Base-by-base conservation (phyloP, 1,140 invertebrate genomes). In the Pogonomyrmex barbatus region DNA sequence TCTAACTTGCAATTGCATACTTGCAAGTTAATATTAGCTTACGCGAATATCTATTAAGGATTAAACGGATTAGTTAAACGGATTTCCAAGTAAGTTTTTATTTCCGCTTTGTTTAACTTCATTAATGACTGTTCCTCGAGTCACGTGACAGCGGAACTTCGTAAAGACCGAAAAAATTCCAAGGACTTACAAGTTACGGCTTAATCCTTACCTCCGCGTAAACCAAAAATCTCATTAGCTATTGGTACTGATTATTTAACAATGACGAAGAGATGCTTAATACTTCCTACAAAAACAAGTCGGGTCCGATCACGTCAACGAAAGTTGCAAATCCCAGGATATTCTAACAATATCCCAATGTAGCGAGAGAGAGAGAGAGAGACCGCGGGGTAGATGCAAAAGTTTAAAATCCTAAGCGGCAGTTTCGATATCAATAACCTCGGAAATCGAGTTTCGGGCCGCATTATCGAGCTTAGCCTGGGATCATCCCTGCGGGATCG, bases 321-420 rank as follows among this genome's bases (percentile, higher is more conserved):
- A 68, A 54, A 81, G 36, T 52, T 42, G 36, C n/a, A 68, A 81
- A 81, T 81, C 77, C 6, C 33, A 4, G 12, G 9, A 68, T 81
- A 67, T 54, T 14, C 75, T 39, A 65, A 78, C 42, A 78, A 50
- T 70, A 81, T 42, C 36, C 3, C 2, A 24, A 33, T 56, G 52
- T 70, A 33, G 24, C 47, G 33, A n/a, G n/a, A n/a, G n/a, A n/a
- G n/a, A n/a, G n/a, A n/a, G n/a, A n/a, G n/a, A n/a, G 65, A 81
- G 9, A 81, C 58, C 47, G 77, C 14, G 36, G 4, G 47, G 33
- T 68, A 56, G 39, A 81, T 42, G 78, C 47, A 36, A 9, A 70
- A 81, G 65, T 81, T 81, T 81, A 81, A 81, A 81, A 81, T 81
- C 65, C 78, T 70, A 81, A 81, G 39, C 78, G 78, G 50, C 36